Base-by-base conservation (phyloP, 2,797 vertebrate genomes). In the Coracias cyanogaster region DNA sequence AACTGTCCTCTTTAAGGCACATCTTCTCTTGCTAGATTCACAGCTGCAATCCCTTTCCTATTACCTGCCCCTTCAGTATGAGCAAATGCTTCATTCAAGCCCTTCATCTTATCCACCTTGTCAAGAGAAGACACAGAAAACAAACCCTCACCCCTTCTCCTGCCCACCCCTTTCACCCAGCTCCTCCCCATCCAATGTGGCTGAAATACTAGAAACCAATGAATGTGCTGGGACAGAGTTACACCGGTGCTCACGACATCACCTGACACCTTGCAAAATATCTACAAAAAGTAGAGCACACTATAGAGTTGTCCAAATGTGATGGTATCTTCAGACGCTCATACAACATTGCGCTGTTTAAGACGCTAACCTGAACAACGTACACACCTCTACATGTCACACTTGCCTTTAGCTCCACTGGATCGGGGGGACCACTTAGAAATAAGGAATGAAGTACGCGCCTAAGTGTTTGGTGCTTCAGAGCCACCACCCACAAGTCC, bases 401-500 rank as follows among this genome's bases (percentile, higher is more conserved):
- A 22, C 46, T 6, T 11, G 31, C 8, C 0, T 10, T 55, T 7
- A 57, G 49, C n/a, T 37, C 61, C n/a, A 22, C 25, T 3, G 33
- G 33, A 45, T 19, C 20, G 8, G 39, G 64, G 20, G 26, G 28
- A 29, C 29, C 35, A 9, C 28, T 33, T 12, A 12, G 9, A 12
- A 37, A 26, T 15, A 21, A 1, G 5, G 29, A 72, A 72, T 2
- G 2, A 48, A 57, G 43, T 21, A 28, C 0, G 1, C 3, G 29
- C 1, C 1, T 4, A 45, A 46, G 29, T 22, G 33, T 15, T 17
- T 16, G 25, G 74, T 48, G 74, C 52, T 37, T 37, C n/a, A 9
- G 65, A 78, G 51, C 61, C 84, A 28, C 28, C 46, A 21, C 39
- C 41, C 24, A 11, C 13, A 6, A 29, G 20, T 28, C 15, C 41